Evolutionary conservation across 2,113 vertebrate genomes (phyloP), one percentile per base, ranked within the genome.

Genomic region (Paramisgurnus dabryanus): DNA sequence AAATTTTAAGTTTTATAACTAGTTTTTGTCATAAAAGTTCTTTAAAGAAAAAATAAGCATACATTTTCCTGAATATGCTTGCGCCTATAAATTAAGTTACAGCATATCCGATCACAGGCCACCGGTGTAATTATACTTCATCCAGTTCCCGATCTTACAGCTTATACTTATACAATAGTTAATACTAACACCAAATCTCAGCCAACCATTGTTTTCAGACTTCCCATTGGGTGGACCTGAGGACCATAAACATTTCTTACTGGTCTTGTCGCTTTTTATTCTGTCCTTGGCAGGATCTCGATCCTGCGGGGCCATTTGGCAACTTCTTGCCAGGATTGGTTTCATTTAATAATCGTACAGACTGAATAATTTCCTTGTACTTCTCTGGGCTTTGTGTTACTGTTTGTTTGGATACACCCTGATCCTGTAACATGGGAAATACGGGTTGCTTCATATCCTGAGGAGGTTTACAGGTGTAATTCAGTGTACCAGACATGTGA

Each of bases 351-450:
- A 61, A 69, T 73, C 65, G 61, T 43, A 60, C 47, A 64, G 78
- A 61, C 53, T 50, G 65, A 43, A 47, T 27, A 47, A 61, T 70
- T 85, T 85, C 84, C 75, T 68, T 53, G 65, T 34, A 17, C 73
- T 78, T 65, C 22, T 77, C n/a, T 61, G 60, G 76, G 67, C 61
- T 53, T 82, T 73, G 27, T 34, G 53, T 71, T 61, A 27, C 66
- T 68, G 34, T 67, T 67, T 74, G 41, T 71, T 57, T 55, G 61
- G 49, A 40, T 53, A 12, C 64, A 73, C 40, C 65, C 78, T 77
- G 80, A 68, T 77, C 76, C 72, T 82, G 57, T 82, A 80, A 77
- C 78, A 77, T 78, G 71, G 80, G 80, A 80, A 85, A 65, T 50
- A 50, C 74, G 64, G 57, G 72, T 63, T 64, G 55, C 11, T 40